Conservation (phyloP, 2,797 vertebrate species). For the Argya squamiceps region DNA sequence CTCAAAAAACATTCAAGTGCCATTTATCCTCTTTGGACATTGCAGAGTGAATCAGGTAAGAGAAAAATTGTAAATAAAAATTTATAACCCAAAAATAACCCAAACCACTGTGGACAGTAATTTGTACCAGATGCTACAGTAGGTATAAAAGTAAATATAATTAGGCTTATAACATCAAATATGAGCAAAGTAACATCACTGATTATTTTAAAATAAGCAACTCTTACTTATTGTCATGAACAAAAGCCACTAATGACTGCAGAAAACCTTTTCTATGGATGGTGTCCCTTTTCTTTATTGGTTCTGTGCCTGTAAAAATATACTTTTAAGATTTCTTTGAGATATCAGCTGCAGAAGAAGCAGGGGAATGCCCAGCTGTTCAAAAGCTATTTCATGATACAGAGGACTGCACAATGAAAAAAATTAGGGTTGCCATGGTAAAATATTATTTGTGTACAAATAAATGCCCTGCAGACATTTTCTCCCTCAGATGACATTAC, state of each 20-base stretch:
- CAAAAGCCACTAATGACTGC: not conserved
- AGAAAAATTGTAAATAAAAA: not conserved
- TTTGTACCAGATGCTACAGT: not conserved
- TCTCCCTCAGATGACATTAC: constrained; percentile 1
- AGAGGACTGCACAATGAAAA: not conserved
- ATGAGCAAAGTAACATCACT: not conserved
- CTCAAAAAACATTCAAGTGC: not conserved
- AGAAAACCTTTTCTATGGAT: not conserved
- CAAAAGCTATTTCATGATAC: not conserved
- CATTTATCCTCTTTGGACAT: not conserved
- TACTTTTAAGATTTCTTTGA: not conserved
- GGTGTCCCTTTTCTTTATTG: not conserved
- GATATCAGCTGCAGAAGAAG: not conserved
- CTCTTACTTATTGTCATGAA: not conserved
- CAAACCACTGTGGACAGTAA: not conserved
- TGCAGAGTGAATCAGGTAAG: not conserved
- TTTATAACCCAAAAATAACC: not conserved
- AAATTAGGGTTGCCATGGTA: constrained; percentile 17
- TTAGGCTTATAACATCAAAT: not conserved
- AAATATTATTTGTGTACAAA: constrained; percentile 40
- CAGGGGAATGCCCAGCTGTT: constrained; percentile 7
- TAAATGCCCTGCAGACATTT: constrained; percentile 24
- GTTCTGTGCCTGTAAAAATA: not conserved
- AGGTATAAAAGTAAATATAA: not conserved
- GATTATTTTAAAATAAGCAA: not conserved